Evolutionary conservation across 2,113 vertebrate species (phyloP), one percentile per base, ranked within the genome.

Genomic region (Serinus canaria): DNA sequence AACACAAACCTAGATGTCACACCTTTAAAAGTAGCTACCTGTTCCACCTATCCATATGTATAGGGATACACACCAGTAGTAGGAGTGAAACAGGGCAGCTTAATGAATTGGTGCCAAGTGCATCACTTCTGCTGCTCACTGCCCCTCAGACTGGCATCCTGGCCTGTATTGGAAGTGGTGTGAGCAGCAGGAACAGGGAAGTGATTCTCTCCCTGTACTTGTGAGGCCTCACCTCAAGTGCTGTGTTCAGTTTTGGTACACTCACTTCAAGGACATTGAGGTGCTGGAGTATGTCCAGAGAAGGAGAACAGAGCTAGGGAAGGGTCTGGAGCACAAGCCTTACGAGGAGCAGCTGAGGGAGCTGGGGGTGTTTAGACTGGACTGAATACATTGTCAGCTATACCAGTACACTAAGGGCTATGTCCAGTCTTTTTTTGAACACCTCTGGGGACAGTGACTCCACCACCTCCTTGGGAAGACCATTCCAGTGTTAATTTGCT

Each of bases 331-430:
- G n/a, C 19, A 30, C n/a, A 62, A 31, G 4, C 13, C 18, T 2
- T 30, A 13, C 20, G 30, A 33, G 30, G 19, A 55, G 19, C 31
- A 16, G 23, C 47, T 47, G 56, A 87, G 13, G n/a, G 24, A 87
- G 23, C n/a, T 72, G n/a, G 5, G 7, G 2, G 3, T 25, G 41
- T n/a, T 70, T 18, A 55, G 20, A 25, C 30, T 43, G 49, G 43
- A 30, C 43, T 3, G 10, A 56, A 49, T 28, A 56, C 35, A 43
- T 30, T 28, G 24, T 20, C 70, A 75, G 8, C 41, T 23, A 20
- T 4, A 20, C 8, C 35, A 56, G 1, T 3, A 2, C 24, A n/a
- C 20, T 15, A 3, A 66, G 24, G 9, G 35, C 3, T 35, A 30
- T 5, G 13, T 25, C 10, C 50, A 49, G 24, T 30, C 60, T 19